Evolutionary conservation across 2,797 vertebrate species (phyloP).

Genomic region (Chlorospingus semifuscus): DNA sequence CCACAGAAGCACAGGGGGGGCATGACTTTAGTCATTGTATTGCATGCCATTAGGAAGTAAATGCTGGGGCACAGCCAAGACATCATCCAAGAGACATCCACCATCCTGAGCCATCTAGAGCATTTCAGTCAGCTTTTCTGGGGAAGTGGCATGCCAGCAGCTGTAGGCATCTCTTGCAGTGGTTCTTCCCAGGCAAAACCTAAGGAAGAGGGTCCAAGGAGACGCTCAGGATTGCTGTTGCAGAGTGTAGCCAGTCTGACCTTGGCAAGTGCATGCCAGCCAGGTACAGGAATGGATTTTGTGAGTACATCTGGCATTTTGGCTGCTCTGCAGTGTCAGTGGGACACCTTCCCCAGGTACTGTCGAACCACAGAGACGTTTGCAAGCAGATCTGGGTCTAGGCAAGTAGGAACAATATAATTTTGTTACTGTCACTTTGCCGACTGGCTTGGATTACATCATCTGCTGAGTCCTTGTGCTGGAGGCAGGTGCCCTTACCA

Average conservation of each 20-base stretch:
- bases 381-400: background rate
- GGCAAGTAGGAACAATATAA: background rate
- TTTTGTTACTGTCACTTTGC: background rate
- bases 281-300: background rate
- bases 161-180: background rate
- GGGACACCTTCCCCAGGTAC: background rate
- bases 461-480: background rate
- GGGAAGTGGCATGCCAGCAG: background rate
- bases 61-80: background rate
- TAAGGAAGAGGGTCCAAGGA: background rate
- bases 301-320: slow-evolving; percentile 10
- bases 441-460: background rate
- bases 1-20: background rate
- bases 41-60: background rate
- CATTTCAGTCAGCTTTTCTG: background rate
- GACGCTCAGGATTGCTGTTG: background rate
- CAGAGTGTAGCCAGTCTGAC: background rate
- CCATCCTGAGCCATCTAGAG: background rate
- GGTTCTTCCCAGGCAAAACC: background rate
- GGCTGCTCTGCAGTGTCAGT: background rate
- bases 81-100: background rate
- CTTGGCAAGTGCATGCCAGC: background rate
- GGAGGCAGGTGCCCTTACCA: background rate
- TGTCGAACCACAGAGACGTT: background rate
- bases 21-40: background rate